Conservation (phyloP, 2,113 vertebrate genomes). For the Colaptes auratus region DNA sequence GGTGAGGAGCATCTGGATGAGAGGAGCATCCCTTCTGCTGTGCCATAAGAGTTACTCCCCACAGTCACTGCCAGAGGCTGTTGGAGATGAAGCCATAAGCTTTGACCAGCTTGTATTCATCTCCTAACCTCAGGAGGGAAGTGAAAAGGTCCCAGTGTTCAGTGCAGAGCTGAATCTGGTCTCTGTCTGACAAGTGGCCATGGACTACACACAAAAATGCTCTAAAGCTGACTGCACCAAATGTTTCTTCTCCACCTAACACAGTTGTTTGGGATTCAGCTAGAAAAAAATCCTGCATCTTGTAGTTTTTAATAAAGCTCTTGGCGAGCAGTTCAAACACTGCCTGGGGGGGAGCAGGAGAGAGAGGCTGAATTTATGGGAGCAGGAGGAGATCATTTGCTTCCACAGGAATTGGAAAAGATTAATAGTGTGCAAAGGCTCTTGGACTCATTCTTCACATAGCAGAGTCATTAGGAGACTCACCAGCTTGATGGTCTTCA, state of each 20-base stretch:
- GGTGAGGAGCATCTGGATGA: neutral
- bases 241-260: slow-evolving; percentile 52
- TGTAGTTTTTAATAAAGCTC: slow-evolving; percentile 63
- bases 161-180: neutral
- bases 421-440: slow-evolving; percentile 55
- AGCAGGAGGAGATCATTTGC: slow-evolving; percentile 4
- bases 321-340: slow-evolving; percentile 46
- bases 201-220: slow-evolving; percentile 38
- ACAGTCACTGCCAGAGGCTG: neutral
- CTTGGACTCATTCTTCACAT: slow-evolving; percentile 54
- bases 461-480: slow-evolving; percentile 26
- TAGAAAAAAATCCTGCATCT: slow-evolving; percentile 13
- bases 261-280: slow-evolving; percentile 30
- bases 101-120: neutral
- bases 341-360: neutral
- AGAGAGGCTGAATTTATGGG: slow-evolving; percentile 48
- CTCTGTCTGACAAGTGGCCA: slow-evolving; percentile 18
- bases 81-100: fast-evolving
- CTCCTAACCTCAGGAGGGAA: neutral
- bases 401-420: slow-evolving; percentile 48
- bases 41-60: neutral
- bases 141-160: neutral
- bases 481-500: neutral
- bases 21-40: neutral
- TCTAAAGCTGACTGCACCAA: slow-evolving; percentile 49